Evolutionary conservation across 2,888 invertebrate genomes (phyloP).

Genomic region (Agrochola circellaris): DNA sequence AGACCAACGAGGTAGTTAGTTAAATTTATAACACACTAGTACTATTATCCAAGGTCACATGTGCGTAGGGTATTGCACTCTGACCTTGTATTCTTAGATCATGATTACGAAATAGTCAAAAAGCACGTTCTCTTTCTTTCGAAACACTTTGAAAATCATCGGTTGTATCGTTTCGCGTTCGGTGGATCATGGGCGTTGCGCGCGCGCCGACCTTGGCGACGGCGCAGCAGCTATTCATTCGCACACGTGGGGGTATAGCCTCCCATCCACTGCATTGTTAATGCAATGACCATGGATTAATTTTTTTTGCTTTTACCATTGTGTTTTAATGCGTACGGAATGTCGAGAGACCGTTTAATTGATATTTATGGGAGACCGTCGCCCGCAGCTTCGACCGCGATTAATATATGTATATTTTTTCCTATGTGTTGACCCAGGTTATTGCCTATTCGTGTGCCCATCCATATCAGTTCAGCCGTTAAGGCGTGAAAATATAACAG

Average conservation of each 20-base stretch:
- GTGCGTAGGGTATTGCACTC: constrained; percentile 10
- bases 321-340: not conserved
- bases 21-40: not conserved
- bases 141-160: constrained; percentile 46
- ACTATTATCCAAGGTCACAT: constrained; percentile 15
- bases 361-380: not conserved
- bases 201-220: constrained; percentile 67
- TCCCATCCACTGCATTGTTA: constrained; percentile 50
- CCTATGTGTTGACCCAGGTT: not conserved
- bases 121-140: constrained; percentile 40
- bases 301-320: constrained; percentile 5
- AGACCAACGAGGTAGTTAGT: no score
- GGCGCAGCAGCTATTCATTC: constrained; percentile 52
- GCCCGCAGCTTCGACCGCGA: not conserved
- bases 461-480: not conserved
- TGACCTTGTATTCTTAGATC: constrained; percentile 13
- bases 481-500: not conserved
- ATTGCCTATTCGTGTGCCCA: not conserved
- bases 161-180: constrained; percentile 34
- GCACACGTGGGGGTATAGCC: constrained; percentile 64
- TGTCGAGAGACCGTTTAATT: not conserved
- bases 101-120: constrained; percentile 15
- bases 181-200: constrained; percentile 4
- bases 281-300: constrained; percentile 14
- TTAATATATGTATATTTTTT: not conserved